phyloP scores from a whole-genome alignment of 2,888 invertebrate species.

The Amphipoea lucens region DNA sequence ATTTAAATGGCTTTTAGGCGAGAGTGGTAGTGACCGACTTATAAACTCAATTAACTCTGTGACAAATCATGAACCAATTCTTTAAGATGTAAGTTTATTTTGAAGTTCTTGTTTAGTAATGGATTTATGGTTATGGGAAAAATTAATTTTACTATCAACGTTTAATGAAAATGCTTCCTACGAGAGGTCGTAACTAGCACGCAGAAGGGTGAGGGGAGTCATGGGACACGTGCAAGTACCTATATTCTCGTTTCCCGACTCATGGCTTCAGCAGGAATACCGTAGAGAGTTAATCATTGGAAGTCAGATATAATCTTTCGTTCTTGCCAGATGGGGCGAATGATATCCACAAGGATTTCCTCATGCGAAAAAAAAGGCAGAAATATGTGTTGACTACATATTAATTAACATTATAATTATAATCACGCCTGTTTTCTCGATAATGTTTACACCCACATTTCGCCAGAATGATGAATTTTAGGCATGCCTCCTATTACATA shows the following conservation, averaged over 20 bases:
- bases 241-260: not conserved
- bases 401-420: too few relatives aligned
- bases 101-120: not conserved
- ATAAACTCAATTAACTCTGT: conserved; percentile 36
- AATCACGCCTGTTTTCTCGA: not conserved
- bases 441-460: not conserved
- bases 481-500: too few relatives aligned
- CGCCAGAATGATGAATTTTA: not conserved
- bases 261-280: not conserved
- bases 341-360: not conserved
- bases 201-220: too few relatives aligned
- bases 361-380: not conserved
- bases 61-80: conserved; percentile 15
- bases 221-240: not conserved
- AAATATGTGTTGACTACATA: too few relatives aligned
- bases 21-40: conserved; percentile 27
- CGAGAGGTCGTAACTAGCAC: too few relatives aligned
- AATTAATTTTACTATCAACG: too few relatives aligned
- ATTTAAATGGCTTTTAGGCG: conserved; percentile 31
- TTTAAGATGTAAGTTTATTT: not conserved
- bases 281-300: not conserved
- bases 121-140: not conserved
- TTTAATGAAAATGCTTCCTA: not conserved
- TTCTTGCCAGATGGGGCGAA: not conserved
- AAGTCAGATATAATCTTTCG: not conserved